Evolutionary conservation across 2,113 vertebrate genomes (phyloP).

Genomic region (Sterna hirundo): DNA sequence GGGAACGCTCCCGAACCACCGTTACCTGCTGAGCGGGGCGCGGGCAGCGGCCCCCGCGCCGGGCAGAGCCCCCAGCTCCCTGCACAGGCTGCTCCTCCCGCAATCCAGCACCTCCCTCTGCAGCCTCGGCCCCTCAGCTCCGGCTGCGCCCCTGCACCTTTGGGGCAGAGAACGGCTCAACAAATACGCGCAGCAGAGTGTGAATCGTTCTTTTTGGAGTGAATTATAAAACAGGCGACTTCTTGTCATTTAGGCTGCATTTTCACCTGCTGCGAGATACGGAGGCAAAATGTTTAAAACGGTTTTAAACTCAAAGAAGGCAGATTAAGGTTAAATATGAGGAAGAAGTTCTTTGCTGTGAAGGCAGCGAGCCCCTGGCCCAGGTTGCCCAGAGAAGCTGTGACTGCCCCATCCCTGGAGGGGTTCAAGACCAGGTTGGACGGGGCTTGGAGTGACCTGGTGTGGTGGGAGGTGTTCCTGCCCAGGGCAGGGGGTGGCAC

Average conservation of each 20-base stretch:
- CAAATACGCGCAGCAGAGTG: fast-evolving
- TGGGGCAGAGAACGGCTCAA: not conserved
- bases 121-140: too few relatives aligned
- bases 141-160: not conserved
- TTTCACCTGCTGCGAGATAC: not conserved
- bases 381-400: not conserved
- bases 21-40: too few relatives aligned
- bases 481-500: not conserved
- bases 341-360: not conserved
- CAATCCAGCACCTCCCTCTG: not conserved
- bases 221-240: too few relatives aligned
- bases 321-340: not conserved
- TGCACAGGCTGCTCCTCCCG: not conserved
- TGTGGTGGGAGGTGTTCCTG: not conserved
- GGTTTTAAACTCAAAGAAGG: not conserved
- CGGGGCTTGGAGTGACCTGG: not conserved
- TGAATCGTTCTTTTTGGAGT: not conserved
- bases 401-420: not conserved
- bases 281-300: not conserved
- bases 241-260: not conserved
- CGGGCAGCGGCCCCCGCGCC: not conserved
- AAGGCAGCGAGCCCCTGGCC: not conserved
- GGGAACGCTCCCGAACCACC: not conserved
- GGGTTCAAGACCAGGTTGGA: not conserved
- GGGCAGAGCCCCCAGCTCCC: not conserved